Percentiles rank a stretch among this genome's conserved stretches.
Evolutionary conservation across 2,797 vertebrate species (phyloP).

Genomic region (Thalassophryne amazonica): DNA sequence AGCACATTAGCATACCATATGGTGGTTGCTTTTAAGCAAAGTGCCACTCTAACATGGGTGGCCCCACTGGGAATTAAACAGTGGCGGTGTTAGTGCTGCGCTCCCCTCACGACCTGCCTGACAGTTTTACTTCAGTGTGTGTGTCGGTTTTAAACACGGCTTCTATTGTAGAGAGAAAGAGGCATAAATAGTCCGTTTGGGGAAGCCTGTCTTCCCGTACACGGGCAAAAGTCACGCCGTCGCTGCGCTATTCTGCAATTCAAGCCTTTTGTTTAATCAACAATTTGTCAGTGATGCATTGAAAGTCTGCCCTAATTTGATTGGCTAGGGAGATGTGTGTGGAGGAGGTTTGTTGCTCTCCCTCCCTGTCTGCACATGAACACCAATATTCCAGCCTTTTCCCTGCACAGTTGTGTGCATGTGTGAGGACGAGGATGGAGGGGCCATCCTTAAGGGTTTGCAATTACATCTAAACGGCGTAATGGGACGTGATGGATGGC

Average conservation of each 20-base stretch:
- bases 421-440: slow-evolving; percentile 25
- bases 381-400: slow-evolving; percentile 19
- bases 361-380: slow-evolving; percentile 16
- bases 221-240: slow-evolving; percentile 6
- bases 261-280: slow-evolving; percentile 92
- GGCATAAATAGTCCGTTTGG: slow-evolving; percentile 37
- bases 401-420: slow-evolving; percentile 34
- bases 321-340: slow-evolving; percentile 56
- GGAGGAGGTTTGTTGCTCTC: slow-evolving; percentile 44
- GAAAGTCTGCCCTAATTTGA: slow-evolving; percentile 73
- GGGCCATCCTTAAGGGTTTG: slow-evolving; percentile 60
- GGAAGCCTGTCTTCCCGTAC: slow-evolving; percentile 19
- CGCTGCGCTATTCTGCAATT: slow-evolving; percentile 80
- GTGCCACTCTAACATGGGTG: slow-evolving; percentile 37
- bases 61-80: slow-evolving; percentile 19
- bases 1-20: slow-evolving; percentile 24
- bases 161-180: background rate
- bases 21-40: slow-evolving; percentile 25
- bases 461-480: slow-evolving; percentile 74
- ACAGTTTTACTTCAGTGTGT: slow-evolving; percentile 29
- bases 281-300: slow-evolving; percentile 89
- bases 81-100: background rate
- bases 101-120: slow-evolving; percentile 11
- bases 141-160: background rate
- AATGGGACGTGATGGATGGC: slow-evolving; percentile 76